phyloP scores from a whole-genome alignment of 2,888 invertebrate species.

The Macrophya annulata region DNA sequence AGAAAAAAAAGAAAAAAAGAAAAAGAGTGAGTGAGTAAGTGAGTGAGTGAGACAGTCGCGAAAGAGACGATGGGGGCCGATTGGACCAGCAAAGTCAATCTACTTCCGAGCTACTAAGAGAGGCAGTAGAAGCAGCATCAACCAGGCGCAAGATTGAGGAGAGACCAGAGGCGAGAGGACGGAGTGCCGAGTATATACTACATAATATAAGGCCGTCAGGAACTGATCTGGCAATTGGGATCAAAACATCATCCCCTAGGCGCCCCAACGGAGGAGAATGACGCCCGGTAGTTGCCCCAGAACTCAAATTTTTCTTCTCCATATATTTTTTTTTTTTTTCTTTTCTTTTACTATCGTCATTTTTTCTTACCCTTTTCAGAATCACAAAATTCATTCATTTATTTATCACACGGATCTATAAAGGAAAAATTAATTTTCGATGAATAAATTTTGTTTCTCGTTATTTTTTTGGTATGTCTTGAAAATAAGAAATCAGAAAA shows the following conservation, averaged over 20 bases:
- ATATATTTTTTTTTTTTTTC: not conserved
- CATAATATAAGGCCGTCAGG: slow-evolving; percentile 49
- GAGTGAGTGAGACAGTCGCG: slow-evolving; percentile 37
- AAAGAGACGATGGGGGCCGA: slow-evolving; percentile 51
- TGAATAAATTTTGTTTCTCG: too few relatives aligned
- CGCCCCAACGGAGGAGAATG: not conserved
- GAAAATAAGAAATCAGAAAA: too few relatives aligned
- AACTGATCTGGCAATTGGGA: slow-evolving; percentile 52
- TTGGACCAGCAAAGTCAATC: slow-evolving; percentile 52
- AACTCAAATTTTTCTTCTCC: not conserved
- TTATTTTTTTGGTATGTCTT: too few relatives aligned
- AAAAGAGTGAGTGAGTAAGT: not conserved
- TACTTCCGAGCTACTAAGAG: slow-evolving; percentile 48
- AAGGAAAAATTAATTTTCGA: too few relatives aligned
- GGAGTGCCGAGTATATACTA: slow-evolving; percentile 43
- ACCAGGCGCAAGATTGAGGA: slow-evolving; percentile 45
- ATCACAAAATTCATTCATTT: slow-evolving; percentile 1
- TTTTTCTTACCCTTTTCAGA: not conserved
- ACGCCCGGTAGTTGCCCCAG: not conserved
- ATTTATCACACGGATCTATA: not conserved
- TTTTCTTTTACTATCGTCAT: not conserved
- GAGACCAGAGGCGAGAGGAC: slow-evolving; percentile 30
- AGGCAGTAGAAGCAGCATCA: slow-evolving; percentile 40
- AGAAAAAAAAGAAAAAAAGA: slow-evolving; percentile 31
- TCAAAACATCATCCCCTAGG: slow-evolving; percentile 45